Evolutionary conservation across 2,797 vertebrate genomes (phyloP), one percentile per base, ranked within the genome.

Genomic region (Todus mexicanus): DNA sequence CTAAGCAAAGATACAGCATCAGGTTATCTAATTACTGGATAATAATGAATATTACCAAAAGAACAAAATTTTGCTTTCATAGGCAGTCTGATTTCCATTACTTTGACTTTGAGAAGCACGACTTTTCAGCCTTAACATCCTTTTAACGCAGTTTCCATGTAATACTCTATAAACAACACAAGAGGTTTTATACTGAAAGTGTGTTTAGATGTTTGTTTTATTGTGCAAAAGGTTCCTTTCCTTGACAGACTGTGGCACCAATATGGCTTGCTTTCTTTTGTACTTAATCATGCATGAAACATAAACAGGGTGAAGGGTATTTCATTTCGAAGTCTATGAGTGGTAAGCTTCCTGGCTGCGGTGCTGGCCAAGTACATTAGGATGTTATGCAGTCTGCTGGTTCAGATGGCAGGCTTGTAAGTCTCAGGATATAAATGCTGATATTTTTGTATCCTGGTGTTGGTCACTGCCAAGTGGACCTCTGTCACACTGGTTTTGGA

Each of bases 291-390:
- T 78, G 91, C 93, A 79, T 91, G 92, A 93, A 94, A 76, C 84
- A 95, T 92, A 93, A 96, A 84, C 79, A 88, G 73, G 89, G 95
- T 93, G 87, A 95, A 95, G 87, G 89, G 89, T 95, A 79, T 89
- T 96, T 96, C 79, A 93, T 96, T 94, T 94, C 95, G 70, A 93
- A 95, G 76, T 88, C 94, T 91, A 26, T 64, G 89, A 89, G 89
- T 87, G 87, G 66, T 84, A 94, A 92, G 95, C 73, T 91, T 86
- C 22, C 70, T 92, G 78, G 75, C 89, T 96, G 90, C 45, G 78
- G 69, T 14, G 7, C 84, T 87, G 87, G 82, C 82, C 94, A 93
- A 92, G 56, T 66, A 68, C 76, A 70, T 95, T 81, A 92, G 54
- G 84, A n/a, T 91, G 84, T 93, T 85, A 70, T 38, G 70, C 75